phyloP scores from a whole-genome alignment of 1,140 invertebrate genomes.

The Leptinotarsa texana region DNA sequence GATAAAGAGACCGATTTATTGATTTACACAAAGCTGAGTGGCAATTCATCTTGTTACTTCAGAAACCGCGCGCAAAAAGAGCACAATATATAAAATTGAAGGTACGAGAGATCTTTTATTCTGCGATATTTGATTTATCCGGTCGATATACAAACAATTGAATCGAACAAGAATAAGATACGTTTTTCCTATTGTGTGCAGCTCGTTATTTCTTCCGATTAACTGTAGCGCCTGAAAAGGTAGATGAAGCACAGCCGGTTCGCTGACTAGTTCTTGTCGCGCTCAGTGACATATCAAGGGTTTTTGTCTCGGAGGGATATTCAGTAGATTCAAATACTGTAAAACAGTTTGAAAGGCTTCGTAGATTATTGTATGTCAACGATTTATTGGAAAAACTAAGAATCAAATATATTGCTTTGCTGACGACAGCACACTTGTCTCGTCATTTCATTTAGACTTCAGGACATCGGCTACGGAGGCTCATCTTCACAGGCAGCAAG shows the following conservation, averaged over 20 bases:
- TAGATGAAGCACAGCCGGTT: constrained; percentile 46
- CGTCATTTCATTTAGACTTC: too few relatives aligned
- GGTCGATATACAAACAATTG: constrained; percentile 34
- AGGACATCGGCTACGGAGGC: too few relatives aligned
- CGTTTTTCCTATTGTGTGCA: constrained; percentile 42
- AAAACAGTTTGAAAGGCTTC: background rate
- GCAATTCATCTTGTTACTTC: constrained; percentile 21
- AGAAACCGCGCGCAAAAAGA: constrained; percentile 10
- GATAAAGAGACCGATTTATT: constrained; percentile 13
- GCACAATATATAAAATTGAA: constrained; percentile 21
- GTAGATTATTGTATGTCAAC: too few relatives aligned
- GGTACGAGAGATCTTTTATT: constrained; percentile 23
- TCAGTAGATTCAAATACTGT: background rate
- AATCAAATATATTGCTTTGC: too few relatives aligned
- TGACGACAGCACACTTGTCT: too few relatives aligned
- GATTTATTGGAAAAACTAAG: too few relatives aligned
- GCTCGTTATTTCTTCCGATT: constrained; percentile 51
- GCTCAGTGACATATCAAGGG: constrained; percentile 15
- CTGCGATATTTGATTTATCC: constrained; percentile 28
- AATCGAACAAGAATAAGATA: constrained; percentile 34
- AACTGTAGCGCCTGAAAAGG: constrained; percentile 50
- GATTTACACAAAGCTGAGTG: constrained; percentile 17
- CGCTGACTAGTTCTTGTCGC: constrained; percentile 46
- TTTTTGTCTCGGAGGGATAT: background rate
- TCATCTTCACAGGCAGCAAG: too few relatives aligned